Evolutionary conservation across 2,797 vertebrate species (phyloP), one percentile per base, ranked within the genome.

Genomic region (Chrosomus eos): DNA sequence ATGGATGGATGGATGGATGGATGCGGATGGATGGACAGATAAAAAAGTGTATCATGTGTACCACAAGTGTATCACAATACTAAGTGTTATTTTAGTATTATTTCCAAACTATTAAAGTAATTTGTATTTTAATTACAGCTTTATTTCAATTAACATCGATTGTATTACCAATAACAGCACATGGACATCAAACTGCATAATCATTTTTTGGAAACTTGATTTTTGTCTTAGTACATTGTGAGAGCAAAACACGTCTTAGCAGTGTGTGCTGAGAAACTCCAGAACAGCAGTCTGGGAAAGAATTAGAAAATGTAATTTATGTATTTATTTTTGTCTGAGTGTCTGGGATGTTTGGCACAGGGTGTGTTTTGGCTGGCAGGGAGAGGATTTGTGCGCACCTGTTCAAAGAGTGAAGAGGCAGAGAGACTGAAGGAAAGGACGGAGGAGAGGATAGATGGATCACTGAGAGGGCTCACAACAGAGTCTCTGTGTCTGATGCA

Each of bases 401-500:
- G 88, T 85, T 87, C 43, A 77, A 72, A 84, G 76, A 75, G 7
- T 45, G 58, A 82, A 86, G 33, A 81, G 82, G 64, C 80, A n/a
- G 18, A 81, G 62, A 82, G 53, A 67, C 5, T 80, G 82, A 75
- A 78, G 77, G 81, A 26, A 68, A 55, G 84, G 45, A 53, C 6
- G 33, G 81, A 38, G 16, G 55, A 82, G 51, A 80, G 80, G 68
- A 82, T 67, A 70, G 87, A 71, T 73, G 68, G 67, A 85, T 88
- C 77, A 86, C 26, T 75, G 76, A 72, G 80, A 86, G 81, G 53
- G 28, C 71, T 82, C 83, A 90, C 86, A 90, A 88, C 82, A 73
- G 89, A 78, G 76, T 64, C 83, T 83, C 86, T 90, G 87, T 89
- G 83, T 80, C 58, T 68, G 80, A 75, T 78, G 88, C 88, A 90